Percentiles rank a stretch among this genome's conserved stretches.
Evolutionary conservation across 1,140 invertebrate genomes (phyloP).

Genomic region (Aphelenchoides besseyi): DNA sequence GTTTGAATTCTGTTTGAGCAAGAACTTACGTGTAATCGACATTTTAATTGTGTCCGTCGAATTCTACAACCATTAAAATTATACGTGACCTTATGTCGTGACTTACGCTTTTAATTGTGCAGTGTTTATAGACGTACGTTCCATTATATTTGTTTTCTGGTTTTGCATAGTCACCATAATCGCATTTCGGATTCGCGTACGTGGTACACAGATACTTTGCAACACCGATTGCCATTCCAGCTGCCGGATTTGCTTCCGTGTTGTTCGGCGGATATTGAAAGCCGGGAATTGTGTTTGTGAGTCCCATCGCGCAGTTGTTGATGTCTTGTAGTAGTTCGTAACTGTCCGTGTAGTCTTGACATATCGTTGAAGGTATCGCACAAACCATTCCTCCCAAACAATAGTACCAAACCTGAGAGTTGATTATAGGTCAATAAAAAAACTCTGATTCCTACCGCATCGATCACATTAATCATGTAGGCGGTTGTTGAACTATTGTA

Average conservation of each 20-base stretch:
- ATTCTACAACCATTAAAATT: background rate
- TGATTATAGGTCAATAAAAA: background rate
- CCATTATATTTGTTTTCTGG: background rate
- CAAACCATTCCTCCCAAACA: background rate
- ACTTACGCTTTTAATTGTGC: background rate
- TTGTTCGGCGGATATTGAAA: background rate
- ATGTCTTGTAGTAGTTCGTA: background rate
- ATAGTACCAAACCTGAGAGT: background rate
- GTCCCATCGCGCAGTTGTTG: background rate
- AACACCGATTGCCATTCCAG: background rate
- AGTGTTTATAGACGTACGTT: background rate
- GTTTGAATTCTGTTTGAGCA: background rate
- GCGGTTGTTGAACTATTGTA: background rate
- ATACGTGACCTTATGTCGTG: background rate
- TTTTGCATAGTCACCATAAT: background rate
- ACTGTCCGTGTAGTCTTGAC: background rate
- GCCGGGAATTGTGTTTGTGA: background rate
- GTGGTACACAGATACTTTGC: background rate
- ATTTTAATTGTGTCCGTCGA: background rate
- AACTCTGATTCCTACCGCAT: background rate
- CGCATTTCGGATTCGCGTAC: background rate
- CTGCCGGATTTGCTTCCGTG: constrained; percentile 2
- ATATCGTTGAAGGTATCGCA: background rate
- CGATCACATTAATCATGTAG: background rate
- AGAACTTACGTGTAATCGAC: background rate